Evolutionary conservation across 1,140 invertebrate genomes (phyloP), one percentile per base, ranked within the genome.

Genomic region (Nautilus pompilius): DNA sequence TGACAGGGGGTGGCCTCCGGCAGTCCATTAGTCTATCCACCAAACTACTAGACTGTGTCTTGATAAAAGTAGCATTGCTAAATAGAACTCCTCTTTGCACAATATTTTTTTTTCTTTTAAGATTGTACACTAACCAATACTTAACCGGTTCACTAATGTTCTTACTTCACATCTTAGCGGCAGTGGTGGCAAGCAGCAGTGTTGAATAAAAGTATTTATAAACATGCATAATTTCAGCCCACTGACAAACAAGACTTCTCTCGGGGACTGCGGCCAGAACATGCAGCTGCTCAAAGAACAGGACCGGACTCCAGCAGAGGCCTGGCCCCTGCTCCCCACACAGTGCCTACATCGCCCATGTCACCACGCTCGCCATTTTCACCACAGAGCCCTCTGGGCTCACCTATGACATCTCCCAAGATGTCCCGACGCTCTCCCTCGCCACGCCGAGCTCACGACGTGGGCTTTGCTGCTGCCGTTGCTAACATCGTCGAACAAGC

Each of bases 391-490:
- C 75, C 77, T 4, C 74, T 72, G 64, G 67, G 68, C 22, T 79
- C 77, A 2, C 77, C 77, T 3, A 51, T 66, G 28, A 60, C 72
- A 8, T 76, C 75, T 3, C 77, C 77, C 5, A 51, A 69, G 22
- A 68, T 71, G 8, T 68, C 67, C 30, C 59, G 72, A 8, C 65
- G 77, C 2, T 79, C 77, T 5, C 64, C 71, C 10, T 79, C 77
- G 5, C 77, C 77, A 20, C 54, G 77, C 15, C 54, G 73, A 41
- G 63, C 60, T 62, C 32, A 30, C 33, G 77, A 79, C 63, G 68
- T 77, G 30, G 77, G 77, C 5, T 79, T 79, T 62, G 75, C 77
- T 10, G 69, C 77, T n/a, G 77, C 77, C n/a, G 77, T 79, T 5
- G 55, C 74, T 5, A 77, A 79, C 60, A 66, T 79, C 8, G 72